These are phyloP conservation scores for Nyleta sp. DNA, from an alignment of 2,888 invertebrate species.

Conservation along the genomic window DNA sequence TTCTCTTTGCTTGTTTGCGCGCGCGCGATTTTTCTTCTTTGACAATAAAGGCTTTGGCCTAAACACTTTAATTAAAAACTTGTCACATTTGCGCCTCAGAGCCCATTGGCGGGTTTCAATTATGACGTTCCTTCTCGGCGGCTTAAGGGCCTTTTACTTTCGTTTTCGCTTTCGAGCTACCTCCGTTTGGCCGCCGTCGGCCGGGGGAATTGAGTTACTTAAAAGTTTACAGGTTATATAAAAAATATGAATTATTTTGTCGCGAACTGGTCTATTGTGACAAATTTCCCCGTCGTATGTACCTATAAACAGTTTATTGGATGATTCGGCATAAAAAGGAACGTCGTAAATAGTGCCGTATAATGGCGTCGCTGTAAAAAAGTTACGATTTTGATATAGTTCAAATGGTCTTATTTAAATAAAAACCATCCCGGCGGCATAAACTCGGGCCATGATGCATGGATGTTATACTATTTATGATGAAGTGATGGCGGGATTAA, in stretches of 20 bases:
- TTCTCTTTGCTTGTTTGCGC: slow-evolving; percentile 53
- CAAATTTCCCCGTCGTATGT: slow-evolving; percentile 32
- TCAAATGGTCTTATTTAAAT: slow-evolving; percentile 23
- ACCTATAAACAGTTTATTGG: slow-evolving; percentile 40
- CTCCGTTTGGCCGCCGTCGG: neutral
- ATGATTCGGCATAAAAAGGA: slow-evolving; percentile 31
- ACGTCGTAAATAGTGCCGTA: slow-evolving; percentile 30
- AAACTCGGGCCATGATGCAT: neutral
- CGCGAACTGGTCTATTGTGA: slow-evolving; percentile 26
- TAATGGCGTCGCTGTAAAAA: slow-evolving; percentile 18
- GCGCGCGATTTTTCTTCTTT: slow-evolving; percentile 46
- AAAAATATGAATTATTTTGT: slow-evolving; percentile 30
- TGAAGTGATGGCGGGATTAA: neutral
- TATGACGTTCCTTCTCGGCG: slow-evolving; percentile 21
- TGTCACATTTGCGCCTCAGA: slow-evolving; percentile 69
- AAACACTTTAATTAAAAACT: slow-evolving; percentile 80
- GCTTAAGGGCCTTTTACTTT: slow-evolving; percentile 20
- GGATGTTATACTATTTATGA: neutral
- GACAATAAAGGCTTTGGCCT: slow-evolving; percentile 77
- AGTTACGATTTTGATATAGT: slow-evolving; percentile 25
- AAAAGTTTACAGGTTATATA: slow-evolving; percentile 23
- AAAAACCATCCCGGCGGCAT: neutral
- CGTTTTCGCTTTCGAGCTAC: neutral
- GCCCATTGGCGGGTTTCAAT: slow-evolving; percentile 32
- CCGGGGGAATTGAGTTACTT: slow-evolving; percentile 13